Evolutionary conservation across 2,113 vertebrate genomes (phyloP).

Genomic region (Seriola aureovittata): DNA sequence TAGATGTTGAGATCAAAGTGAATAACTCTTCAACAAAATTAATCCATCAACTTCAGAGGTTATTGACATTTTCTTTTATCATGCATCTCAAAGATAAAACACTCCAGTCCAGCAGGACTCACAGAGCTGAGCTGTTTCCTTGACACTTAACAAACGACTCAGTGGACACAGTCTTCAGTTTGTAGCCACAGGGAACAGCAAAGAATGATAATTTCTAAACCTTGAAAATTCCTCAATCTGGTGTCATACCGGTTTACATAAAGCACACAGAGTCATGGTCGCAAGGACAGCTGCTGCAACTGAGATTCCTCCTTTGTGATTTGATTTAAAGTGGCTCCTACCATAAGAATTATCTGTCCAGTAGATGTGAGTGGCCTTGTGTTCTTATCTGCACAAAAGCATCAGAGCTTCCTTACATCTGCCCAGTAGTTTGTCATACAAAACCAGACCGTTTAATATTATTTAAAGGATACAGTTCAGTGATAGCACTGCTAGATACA

Average conservation of each 20-base stretch:
- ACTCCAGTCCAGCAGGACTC: neutral
- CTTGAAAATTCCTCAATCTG: constrained; percentile 10
- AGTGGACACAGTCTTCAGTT: constrained; percentile 13
- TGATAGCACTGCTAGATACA: constrained; percentile 24
- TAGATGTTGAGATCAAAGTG: constrained; percentile 49
- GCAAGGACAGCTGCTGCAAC: neutral
- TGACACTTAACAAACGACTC: constrained; percentile 11
- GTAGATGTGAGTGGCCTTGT: constrained; percentile 35
- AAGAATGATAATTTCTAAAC: constrained; percentile 24
- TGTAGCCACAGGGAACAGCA: neutral
- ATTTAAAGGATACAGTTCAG: constrained; percentile 36
- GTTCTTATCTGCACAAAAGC: constrained; percentile 48
- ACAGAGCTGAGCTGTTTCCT: neutral
- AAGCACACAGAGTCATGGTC: constrained; percentile 21
- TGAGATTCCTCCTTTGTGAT: constrained; percentile 24
- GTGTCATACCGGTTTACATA: constrained; percentile 4
- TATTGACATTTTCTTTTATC: constrained; percentile 10
- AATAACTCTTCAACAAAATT: neutral
- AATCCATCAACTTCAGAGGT: constrained; percentile 42
- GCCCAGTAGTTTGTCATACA: constrained; percentile 11
- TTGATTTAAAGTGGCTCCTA: constrained; percentile 35
- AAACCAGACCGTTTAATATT: constrained; percentile 51
- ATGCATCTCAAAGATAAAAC: constrained; percentile 18
- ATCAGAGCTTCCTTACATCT: constrained; percentile 6
- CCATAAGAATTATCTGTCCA: constrained; percentile 21